phyloP scores from a whole-genome alignment of 2,113 vertebrate species.

The Stigmatopora argus region DNA sequence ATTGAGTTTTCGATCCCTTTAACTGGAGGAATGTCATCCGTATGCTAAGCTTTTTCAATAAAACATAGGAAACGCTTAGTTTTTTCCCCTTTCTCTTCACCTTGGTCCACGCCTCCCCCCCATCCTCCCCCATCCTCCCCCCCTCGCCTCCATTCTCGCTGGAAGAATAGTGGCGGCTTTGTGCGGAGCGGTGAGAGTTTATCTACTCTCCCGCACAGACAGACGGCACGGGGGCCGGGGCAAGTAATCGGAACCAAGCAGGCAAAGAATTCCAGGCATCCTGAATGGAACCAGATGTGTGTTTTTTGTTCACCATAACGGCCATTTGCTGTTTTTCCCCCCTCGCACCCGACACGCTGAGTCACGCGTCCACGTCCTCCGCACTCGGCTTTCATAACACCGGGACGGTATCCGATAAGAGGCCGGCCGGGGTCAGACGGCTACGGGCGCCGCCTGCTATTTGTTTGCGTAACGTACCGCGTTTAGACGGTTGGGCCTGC shows the following conservation, averaged over 20 bases:
- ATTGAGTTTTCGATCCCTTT: background rate
- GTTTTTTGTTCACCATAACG: conserved; percentile 29
- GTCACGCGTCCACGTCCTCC: conserved; percentile 2
- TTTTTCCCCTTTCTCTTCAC: conserved; percentile 11
- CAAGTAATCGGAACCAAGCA: conserved; percentile 57
- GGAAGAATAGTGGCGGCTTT: conserved; percentile 45
- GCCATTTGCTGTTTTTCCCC: conserved; percentile 11
- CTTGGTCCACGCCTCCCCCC: too few species aligned
- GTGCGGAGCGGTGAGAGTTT: conserved; percentile 42
- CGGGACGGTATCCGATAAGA: conserved; percentile 38
- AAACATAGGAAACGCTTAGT: background rate
- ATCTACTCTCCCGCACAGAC: conserved; percentile 40
- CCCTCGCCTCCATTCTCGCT: conserved; percentile 20
- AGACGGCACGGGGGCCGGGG: conserved; percentile 35
- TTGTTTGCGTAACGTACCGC: conserved; percentile 19
- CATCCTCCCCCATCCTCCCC: conserved; percentile 4
- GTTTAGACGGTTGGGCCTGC: conserved; percentile 1
- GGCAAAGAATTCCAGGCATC: conserved; percentile 58
- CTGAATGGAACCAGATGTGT: conserved; percentile 65
- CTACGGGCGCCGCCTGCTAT: conserved; percentile 37
- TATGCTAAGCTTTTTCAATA: background rate
- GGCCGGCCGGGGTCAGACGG: conserved; percentile 4
- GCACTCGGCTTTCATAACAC: conserved; percentile 28
- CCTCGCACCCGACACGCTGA: conserved; percentile 8
- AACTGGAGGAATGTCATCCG: background rate